A percentile compares a stretch with the other conserved stretches of the same genome.
These are phyloP conservation scores for Epistrophe grossulariae DNA, from an alignment of 2,888 invertebrate genomes.

Conservation along the genomic window DNA sequence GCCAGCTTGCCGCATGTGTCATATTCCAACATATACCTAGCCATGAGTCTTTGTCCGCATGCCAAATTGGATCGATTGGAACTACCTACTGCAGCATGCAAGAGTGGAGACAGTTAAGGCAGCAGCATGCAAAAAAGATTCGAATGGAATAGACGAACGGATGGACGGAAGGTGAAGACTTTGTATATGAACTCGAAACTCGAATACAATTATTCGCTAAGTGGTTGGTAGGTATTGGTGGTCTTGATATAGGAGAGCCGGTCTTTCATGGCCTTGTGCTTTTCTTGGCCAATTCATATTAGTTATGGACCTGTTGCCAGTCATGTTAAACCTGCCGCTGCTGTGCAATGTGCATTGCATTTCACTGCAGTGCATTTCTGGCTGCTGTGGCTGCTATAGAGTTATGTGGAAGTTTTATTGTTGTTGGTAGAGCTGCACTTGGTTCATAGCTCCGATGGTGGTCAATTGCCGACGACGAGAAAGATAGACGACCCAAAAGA, in stretches of 20 bases:
- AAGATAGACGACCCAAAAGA: slow-evolving; percentile 73
- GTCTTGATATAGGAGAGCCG: slow-evolving; percentile 29
- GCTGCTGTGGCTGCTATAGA: slow-evolving; percentile 19
- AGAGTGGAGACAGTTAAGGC: neutral
- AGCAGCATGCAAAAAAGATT: slow-evolving; percentile 23
- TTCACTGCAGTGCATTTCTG: slow-evolving; percentile 6
- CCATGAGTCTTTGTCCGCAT: slow-evolving; percentile 56
- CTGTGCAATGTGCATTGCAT: slow-evolving; percentile 29
- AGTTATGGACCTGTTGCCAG: slow-evolving; percentile 74
- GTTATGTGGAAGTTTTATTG: slow-evolving; percentile 18
- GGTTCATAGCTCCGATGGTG: slow-evolving; percentile 67
- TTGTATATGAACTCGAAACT: slow-evolving; percentile 20
- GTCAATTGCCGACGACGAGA: slow-evolving; percentile 59
- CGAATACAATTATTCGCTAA: slow-evolving; percentile 55
- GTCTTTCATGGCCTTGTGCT: slow-evolving; percentile 39
- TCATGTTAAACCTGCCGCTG: slow-evolving; percentile 68
- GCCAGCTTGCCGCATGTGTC: slow-evolving; percentile 57
- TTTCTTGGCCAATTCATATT: slow-evolving; percentile 66
- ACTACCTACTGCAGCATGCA: slow-evolving; percentile 50
- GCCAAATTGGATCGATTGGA: slow-evolving; percentile 62
- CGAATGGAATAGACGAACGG: neutral
- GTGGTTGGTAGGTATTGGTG: slow-evolving; percentile 61
- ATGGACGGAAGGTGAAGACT: slow-evolving; percentile 8
- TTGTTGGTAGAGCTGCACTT: slow-evolving; percentile 29
- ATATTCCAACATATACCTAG: slow-evolving; percentile 46